Base-by-base conservation (phyloP, 2,113 vertebrate species). In the Otocyon megalotis region DNA sequence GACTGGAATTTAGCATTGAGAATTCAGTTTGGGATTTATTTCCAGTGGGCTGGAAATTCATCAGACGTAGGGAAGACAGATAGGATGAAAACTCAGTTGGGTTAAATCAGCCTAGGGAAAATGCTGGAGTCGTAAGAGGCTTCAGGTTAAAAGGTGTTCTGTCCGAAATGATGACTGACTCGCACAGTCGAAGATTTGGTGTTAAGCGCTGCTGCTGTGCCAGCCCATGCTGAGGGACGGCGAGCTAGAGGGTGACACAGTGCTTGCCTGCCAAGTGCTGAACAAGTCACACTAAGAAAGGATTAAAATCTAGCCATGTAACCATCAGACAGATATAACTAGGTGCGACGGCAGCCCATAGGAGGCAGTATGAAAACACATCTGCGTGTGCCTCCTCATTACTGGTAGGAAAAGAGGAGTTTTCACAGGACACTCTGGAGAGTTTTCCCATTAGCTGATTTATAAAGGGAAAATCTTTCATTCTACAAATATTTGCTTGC, bases 271-370 rank as follows among this genome's bases (percentile, higher is more conserved):
- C 19, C n/a, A 85, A 76, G 65, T 0, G 3, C 60, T 35, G 72
- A 62, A 43, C 3, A 81, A 87, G 30, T 90, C 7, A 74, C 17
- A 54, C 24, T 9, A 22, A 32, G 58, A 28, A 71, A 9, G 30
- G 56, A 32, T 7, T 88, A 63, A 67, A 37, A 50, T 2, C 2
- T 37, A 80, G 26, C 0, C 7, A 63, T 0, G 4, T 22, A n/a
- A 10, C 4, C 8, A 5, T 58, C 50, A 43, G 24, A 72, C 58
- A 87, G 28, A n/a, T 9, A n/a, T 32, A 35, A 17, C 4, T 16
- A 14, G 54, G 80, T 0, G 37, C 0, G 50, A 19, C 1, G 2
- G 65, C 37, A 56, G 83, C 20, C 28, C 4, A 0, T 0, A 1
- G 30, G 17, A 60, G 37, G 50, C 5, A 13, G 80, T 2, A 2